These are phyloP conservation scores for Pyxicephalus adspersus DNA, from an alignment of 2,113 vertebrate genomes.

Conservation along the genomic window DNA sequence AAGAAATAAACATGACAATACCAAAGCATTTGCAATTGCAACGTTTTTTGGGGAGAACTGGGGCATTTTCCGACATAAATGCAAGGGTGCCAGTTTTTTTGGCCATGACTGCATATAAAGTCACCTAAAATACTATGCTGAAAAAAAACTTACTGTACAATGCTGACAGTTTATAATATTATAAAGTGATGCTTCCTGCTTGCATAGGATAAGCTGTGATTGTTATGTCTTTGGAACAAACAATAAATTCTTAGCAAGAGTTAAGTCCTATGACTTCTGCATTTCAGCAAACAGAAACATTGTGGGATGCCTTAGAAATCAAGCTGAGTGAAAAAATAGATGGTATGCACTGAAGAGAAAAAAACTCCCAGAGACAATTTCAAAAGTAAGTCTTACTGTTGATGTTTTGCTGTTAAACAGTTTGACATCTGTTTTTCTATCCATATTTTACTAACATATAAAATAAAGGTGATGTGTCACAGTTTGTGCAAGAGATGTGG, in stretches of 20 bases:
- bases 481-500: background rate
- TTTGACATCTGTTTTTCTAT: constrained; percentile 20
- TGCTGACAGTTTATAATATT: constrained; percentile 44
- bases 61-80: too few relatives aligned
- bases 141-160: background rate
- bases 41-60: too few relatives aligned
- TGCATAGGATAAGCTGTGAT: constrained; percentile 62
- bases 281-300: constrained; percentile 64
- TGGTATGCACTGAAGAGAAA: constrained; percentile 49
- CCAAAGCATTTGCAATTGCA: too few relatives aligned
- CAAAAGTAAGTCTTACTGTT: constrained; percentile 4
- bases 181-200: background rate
- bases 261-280: constrained; percentile 58
- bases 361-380: constrained; percentile 26
- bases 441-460: constrained; percentile 28
- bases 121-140: too few relatives aligned
- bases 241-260: constrained; percentile 52
- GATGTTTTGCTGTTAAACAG: constrained; percentile 18
- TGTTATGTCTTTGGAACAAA: constrained; percentile 65
- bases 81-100: too few relatives aligned
- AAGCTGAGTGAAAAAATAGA: constrained; percentile 59
- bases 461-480: background rate
- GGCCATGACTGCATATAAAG: too few relatives aligned
- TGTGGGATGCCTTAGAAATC: constrained; percentile 60
- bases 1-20: too few relatives aligned